Percentiles rank a stretch among this genome's conserved stretches.
These are phyloP conservation scores for Apotomis turbidana DNA, from an alignment of 2,888 invertebrate genomes.

Conservation along the genomic window DNA sequence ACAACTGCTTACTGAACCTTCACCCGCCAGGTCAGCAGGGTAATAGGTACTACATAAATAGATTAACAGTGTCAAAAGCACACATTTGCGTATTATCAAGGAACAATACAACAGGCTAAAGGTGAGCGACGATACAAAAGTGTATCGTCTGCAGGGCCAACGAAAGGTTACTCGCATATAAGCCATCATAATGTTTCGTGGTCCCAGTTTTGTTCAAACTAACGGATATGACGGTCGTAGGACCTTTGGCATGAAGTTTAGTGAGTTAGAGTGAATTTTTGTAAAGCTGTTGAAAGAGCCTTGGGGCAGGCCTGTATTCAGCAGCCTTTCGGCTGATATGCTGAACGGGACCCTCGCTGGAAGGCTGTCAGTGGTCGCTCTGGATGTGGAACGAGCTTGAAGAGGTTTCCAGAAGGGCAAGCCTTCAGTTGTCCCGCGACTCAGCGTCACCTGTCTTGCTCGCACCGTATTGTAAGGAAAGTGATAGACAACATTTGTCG, in stretches of 20 bases:
- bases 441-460: no score
- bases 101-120: slow-evolving; percentile 68
- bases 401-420: no score
- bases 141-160: slow-evolving; percentile 80
- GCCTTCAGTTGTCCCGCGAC: no score
- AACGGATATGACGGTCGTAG: slow-evolving; percentile 51
- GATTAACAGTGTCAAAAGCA: slow-evolving; percentile 14
- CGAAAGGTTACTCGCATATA: slow-evolving; percentile 73
- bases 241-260: slow-evolving; percentile 41
- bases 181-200: slow-evolving; percentile 59
- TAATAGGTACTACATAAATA: slow-evolving; percentile 7
- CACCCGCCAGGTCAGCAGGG: slow-evolving; percentile 7
- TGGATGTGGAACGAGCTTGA: no score
- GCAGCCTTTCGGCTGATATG: no score
- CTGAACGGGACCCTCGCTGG: no score
- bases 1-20: not conserved
- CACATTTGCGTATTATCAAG: slow-evolving; percentile 52
- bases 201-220: slow-evolving; percentile 58
- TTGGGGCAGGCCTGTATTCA: no score
- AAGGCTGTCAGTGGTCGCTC: no score
- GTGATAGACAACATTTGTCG: no score
- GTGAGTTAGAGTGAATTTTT: not conserved
- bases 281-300: no score
- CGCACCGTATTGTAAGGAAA: no score
- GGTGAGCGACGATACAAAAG: slow-evolving; percentile 66